Evolutionary conservation across 2,113 vertebrate species (phyloP).

Genomic region (Limnothrissa miodon): DNA sequence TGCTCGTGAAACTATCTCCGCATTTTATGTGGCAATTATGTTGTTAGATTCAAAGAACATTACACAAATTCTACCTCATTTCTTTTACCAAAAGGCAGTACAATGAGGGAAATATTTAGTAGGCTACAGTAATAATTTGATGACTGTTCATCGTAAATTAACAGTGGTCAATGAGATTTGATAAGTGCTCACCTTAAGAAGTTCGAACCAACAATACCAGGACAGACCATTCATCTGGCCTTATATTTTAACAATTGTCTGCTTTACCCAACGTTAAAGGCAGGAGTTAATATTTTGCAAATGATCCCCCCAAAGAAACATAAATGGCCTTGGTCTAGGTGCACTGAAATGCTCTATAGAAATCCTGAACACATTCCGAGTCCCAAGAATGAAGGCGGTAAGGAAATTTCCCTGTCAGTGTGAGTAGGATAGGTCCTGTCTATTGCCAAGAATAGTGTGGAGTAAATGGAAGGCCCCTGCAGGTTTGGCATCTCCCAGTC

Average conservation of each 20-base stretch:
- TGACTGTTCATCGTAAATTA: neutral
- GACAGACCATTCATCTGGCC: neutral
- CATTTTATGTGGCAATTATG: neutral
- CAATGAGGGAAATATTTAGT: neutral
- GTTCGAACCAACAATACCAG: neutral
- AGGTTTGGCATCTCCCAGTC: constrained; percentile 2
- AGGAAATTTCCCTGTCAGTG: constrained; percentile 10
- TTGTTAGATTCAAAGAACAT: neutral
- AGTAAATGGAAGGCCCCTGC: neutral
- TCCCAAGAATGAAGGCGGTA: neutral
- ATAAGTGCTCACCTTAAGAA: neutral
- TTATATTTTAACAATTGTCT: neutral
- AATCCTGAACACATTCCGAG: neutral
- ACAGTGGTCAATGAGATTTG: neutral
- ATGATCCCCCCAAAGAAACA: neutral
- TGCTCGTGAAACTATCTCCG: neutral
- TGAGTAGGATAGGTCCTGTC: neutral
- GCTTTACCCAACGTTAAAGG: neutral
- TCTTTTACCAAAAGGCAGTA: too few species aligned
- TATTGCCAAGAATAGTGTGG: constrained; percentile 1
- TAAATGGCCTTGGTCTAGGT: neutral
- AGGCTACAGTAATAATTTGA: neutral
- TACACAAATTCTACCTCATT: neutral
- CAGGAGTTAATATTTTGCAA: neutral
- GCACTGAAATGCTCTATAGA: neutral